Conservation (phyloP, 2,113 vertebrate species). For the Cheilinus undulatus region DNA sequence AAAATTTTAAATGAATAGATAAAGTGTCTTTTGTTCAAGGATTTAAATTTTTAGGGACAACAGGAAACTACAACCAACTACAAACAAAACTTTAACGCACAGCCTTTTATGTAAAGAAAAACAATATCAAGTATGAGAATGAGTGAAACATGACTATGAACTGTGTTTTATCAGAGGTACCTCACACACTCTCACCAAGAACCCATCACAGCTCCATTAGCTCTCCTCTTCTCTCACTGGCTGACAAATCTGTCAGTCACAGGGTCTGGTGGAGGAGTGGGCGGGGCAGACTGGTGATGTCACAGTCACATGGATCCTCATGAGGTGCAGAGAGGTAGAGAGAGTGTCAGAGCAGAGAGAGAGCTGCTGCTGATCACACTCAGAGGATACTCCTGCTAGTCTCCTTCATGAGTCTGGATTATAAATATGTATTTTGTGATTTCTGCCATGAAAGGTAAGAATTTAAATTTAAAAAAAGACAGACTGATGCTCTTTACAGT, state of each 20-base stretch:
- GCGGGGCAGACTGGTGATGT: slow-evolving; percentile 68
- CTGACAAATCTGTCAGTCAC: slow-evolving; percentile 63
- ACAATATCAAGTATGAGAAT: too few species aligned
- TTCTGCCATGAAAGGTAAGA: slow-evolving; percentile 92
- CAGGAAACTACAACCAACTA: too few species aligned
- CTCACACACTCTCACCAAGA: slow-evolving; percentile 8
- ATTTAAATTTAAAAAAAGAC: too few species aligned
- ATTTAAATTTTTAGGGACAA: too few species aligned
- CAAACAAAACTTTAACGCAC: too few species aligned
- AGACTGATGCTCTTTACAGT: too few species aligned
- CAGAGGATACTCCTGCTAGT: neutral
- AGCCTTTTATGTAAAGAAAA: too few species aligned
- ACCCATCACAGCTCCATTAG: neutral
- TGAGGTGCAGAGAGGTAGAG: slow-evolving; percentile 79
- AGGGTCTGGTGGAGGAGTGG: slow-evolving; percentile 54
- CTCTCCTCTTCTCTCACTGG: slow-evolving; percentile 33
- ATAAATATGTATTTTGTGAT: slow-evolving; percentile 92
- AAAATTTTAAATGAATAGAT: too few species aligned
- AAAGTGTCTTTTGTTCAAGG: too few species aligned
- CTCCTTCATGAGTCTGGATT: slow-evolving; percentile 53
- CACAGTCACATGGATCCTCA: slow-evolving; percentile 88
- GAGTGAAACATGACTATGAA: too few species aligned
- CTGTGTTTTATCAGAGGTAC: neutral
- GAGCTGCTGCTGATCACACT: slow-evolving; percentile 27
- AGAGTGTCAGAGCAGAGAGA: slow-evolving; percentile 62